Conservation (phyloP, 2,113 vertebrate species). For the Equus quagga region DNA sequence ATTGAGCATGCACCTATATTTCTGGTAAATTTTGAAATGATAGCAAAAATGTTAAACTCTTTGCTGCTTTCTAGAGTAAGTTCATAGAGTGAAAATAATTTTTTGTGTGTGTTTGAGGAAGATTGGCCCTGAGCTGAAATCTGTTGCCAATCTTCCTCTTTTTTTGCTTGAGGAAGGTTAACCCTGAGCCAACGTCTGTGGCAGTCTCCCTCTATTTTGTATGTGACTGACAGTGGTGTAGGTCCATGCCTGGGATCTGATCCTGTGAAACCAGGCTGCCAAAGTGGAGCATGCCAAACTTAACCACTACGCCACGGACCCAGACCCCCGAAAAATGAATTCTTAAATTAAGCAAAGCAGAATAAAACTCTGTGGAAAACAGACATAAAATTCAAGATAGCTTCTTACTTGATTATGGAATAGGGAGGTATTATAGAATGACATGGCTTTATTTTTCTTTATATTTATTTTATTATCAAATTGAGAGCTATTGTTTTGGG, state of each 20-base stretch:
- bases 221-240: too few relatives aligned
- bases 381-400: background rate
- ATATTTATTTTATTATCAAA: background rate
- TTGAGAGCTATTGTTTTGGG: background rate
- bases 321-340: background rate
- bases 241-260: too few relatives aligned
- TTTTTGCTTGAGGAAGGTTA: too few relatives aligned
- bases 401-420: background rate
- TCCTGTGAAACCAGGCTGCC: too few relatives aligned
- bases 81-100: background rate
- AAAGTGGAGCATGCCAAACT: too few relatives aligned
- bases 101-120: too few relatives aligned
- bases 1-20: background rate
- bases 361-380: background rate
- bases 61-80: conserved; percentile 21
- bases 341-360: conserved; percentile 30
- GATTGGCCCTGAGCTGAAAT: too few relatives aligned
- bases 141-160: too few relatives aligned
- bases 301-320: too few relatives aligned
- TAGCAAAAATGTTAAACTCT: conserved; percentile 15
- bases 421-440: background rate
- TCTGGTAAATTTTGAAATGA: conserved; percentile 42
- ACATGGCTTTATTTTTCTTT: background rate
- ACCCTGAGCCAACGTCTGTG: too few relatives aligned
- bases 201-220: too few relatives aligned